Conservation (phyloP, 2,797 vertebrate genomes). For the Pangasius macronema region DNA sequence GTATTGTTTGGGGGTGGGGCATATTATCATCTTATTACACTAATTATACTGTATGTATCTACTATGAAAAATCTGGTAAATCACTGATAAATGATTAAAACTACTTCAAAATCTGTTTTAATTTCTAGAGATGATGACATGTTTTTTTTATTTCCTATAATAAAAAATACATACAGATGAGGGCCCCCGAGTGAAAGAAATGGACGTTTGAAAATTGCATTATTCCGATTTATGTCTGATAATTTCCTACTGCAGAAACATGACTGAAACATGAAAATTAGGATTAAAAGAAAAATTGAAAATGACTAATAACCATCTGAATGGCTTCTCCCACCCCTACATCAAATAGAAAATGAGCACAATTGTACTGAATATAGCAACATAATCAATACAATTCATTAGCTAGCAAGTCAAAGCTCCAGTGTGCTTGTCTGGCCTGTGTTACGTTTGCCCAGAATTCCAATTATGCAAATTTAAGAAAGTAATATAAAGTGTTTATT, state of each 20-base stretch:
- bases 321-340: too few species aligned
- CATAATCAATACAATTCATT: background rate
- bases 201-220: background rate
- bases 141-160: background rate
- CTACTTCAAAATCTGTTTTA: background rate
- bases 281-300: background rate
- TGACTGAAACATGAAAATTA: background rate
- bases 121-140: background rate
- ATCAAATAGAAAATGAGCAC: background rate
- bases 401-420: background rate
- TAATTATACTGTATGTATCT: background rate
- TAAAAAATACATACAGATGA: background rate
- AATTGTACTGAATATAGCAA: background rate
- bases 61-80: background rate
- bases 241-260: background rate
- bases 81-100: background rate
- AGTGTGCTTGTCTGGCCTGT: background rate
- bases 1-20: background rate
- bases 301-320: too few species aligned
- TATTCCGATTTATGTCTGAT: background rate
- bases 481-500: background rate
- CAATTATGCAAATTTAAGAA: background rate
- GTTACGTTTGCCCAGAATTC: background rate
- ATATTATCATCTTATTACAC: background rate
- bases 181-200: background rate